Conservation (phyloP, 1,140 invertebrate species). For the Drosophila neocordata region DNA sequence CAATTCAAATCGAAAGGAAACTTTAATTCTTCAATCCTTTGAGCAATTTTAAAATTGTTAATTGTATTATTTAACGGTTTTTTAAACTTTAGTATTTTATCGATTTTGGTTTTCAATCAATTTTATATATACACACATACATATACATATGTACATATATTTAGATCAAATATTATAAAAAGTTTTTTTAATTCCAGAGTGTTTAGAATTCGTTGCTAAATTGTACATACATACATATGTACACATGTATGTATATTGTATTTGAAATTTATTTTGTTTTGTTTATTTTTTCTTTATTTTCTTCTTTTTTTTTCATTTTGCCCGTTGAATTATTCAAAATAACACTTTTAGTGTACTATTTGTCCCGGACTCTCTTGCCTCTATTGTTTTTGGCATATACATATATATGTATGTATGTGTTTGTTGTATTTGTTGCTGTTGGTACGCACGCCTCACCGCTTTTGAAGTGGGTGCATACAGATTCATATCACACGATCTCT, state of each 20-base stretch:
- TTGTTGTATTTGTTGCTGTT: constrained; percentile 31
- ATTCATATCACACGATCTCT: constrained; percentile 53
- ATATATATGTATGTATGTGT: neutral
- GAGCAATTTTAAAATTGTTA: too few species aligned
- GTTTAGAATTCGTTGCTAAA: too few species aligned
- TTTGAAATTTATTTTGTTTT: constrained; percentile 23
- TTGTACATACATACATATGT: neutral
- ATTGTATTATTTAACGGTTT: too few species aligned
- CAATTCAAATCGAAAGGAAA: too few species aligned
- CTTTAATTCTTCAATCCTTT: too few species aligned
- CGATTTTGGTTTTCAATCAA: too few species aligned
- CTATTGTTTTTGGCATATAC: constrained; percentile 11
- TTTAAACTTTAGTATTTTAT: too few species aligned
- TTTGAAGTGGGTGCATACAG: constrained; percentile 71
- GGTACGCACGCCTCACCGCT: constrained; percentile 60
- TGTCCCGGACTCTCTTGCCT: constrained; percentile 34
- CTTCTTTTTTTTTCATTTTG: constrained; percentile 56
- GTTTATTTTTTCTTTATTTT: constrained; percentile 25
- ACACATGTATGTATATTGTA: neutral
- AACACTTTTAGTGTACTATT: constrained; percentile 72
- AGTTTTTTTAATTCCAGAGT: too few species aligned
- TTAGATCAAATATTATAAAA: too few species aligned
- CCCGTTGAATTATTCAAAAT: constrained; percentile 78
- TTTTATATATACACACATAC: too few species aligned
- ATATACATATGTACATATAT: too few species aligned